Base-by-base conservation (phyloP, 2,888 invertebrate species). In the Antitype chi region DNA sequence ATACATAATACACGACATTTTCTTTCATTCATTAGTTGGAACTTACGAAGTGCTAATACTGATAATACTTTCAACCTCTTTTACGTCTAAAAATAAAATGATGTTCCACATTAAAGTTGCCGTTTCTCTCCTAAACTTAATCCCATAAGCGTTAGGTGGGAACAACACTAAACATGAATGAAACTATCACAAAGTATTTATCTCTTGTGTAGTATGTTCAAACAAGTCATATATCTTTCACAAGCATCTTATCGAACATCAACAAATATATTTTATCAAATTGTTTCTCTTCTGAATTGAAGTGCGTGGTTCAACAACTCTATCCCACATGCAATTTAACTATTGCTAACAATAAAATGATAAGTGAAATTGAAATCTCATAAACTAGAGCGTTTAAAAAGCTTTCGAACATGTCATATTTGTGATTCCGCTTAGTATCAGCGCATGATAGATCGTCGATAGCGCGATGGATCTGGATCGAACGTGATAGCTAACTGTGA, bases 401-500 rank as follows among this genome's bases (percentile, higher is more conserved):
- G 81, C 74, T 84, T 79, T 81, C 70, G 60, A 75, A 68, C 71
- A 69, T 80, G 77, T 63, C 79, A 76, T 85, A 81, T 83, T 86
- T 80, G 80, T 73, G 82, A 87, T 79, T 75, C 60, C 53, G 25
- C 71, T 70, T 77, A 81, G 82, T 84, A 86, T 85, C 83, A 81
- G 88, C 85, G 88, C 77, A 85, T 90, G 91, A 91, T 88, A 90
- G 91, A 91, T 91, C 81, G 86, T 84, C 88, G 87, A 91, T 92
- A 92, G 89, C 84, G 79, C 87, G 92, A 93, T 92, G 89, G 87
- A 94, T 95, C 90, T 94, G 93, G 95, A 93, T 89, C 94, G 91
- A 90, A 91, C 93, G 94, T 94, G 95, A 95, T 94, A 91, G 88
- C 86, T 93, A 94, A 94, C 93, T 92, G 95, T 93, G 92, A 92